A percentile compares a stretch with the other conserved stretches of the same genome.
Evolutionary conservation across 2,888 invertebrate species (phyloP).

Genomic region (Calliphora vomitoria): DNA sequence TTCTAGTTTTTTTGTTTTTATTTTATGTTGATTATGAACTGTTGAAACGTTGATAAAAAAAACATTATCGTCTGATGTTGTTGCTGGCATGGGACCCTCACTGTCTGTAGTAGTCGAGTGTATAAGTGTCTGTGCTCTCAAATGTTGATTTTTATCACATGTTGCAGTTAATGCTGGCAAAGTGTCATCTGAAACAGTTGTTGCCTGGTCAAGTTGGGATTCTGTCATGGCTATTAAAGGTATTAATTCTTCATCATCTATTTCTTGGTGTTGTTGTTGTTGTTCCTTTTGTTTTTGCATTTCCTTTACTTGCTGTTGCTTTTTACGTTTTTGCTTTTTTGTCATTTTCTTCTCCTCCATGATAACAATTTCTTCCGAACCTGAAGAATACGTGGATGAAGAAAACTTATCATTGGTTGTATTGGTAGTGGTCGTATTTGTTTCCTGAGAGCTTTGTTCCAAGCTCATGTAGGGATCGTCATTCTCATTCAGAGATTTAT

Average conservation of each 20-base stretch:
- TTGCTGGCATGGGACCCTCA: conserved; percentile 81
- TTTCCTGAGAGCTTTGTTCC: conserved; percentile 77
- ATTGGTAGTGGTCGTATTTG: conserved; percentile 74
- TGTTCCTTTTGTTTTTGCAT: conserved; percentile 74
- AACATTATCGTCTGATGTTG: conserved; percentile 81
- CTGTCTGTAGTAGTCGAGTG: conserved; percentile 79
- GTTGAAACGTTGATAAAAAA: conserved; percentile 65
- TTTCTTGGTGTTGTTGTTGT: conserved; percentile 60
- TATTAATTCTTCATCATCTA: conserved; percentile 82
- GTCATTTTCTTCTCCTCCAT: conserved; percentile 79
- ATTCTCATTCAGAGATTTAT: conserved; percentile 77
- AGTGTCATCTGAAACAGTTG: background rate
- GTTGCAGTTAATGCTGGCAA: conserved; percentile 7
- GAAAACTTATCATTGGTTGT: conserved; percentile 76
- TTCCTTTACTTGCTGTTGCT: conserved; percentile 74
- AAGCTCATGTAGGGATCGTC: conserved; percentile 78
- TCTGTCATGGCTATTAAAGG: conserved; percentile 83
- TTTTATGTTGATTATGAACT: conserved; percentile 76
- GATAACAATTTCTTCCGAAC: conserved; percentile 79
- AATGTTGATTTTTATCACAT: conserved; percentile 56
- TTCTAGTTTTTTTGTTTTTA: conserved; percentile 82
- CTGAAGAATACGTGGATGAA: conserved; percentile 79
- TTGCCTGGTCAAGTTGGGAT: conserved; percentile 75
- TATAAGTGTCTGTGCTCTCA: conserved; percentile 46
- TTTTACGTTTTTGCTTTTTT: conserved; percentile 80